Base-by-base conservation (phyloP, 2,888 invertebrate genomes). In the Oasisia sp. region DNA sequence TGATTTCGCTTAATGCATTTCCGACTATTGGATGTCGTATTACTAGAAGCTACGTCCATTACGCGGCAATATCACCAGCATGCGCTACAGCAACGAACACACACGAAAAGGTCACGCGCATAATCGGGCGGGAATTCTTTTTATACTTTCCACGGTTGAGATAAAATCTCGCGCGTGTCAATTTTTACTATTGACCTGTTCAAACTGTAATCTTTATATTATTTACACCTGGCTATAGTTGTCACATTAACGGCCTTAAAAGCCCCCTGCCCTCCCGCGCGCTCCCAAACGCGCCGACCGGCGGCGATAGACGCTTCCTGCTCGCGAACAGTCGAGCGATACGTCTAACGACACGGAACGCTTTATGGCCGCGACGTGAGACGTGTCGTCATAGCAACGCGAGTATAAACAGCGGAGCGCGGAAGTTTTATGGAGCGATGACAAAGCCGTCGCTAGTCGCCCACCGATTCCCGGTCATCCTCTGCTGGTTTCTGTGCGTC, bases 151-250 rank as follows among this genome's bases (percentile, higher is more conserved):
- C 74, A 74, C 27, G 19, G 74, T 27, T 7, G 74, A 74, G 74
- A 74, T 74, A 74, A 74, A 74, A 74, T 74, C 74, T 74, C n/a
- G 74, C 74, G 74, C 74, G 74, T 74, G 74, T 74, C 27, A 74
- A 74, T 74, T 74, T 74, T 74, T 74, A 74, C n/a, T 74, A 19
- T 74, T 74, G 74, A 74, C 74, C 14, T 74, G 19, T 74, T 74
- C 14, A 74, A 74, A 74, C 11, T 7, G 74, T 74, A 74, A 74
- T 74, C 74, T 74, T 74, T 74, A 74, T 74, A 27, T 74, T 74
- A 74, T 74, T 74, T 74, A 74, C 74, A 74, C 74, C 74, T 74
- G 74, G 19, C 74, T 74, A 74, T 74, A 74, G 74, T 74, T 74
- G 74, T 74, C 74, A 74, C 74, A 74, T 74, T 74, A 74, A 74